A percentile compares a stretch with the other conserved stretches of the same genome.
phyloP scores from a whole-genome alignment of 1,140 invertebrate genomes.

The Drosophila mojavensis region DNA sequence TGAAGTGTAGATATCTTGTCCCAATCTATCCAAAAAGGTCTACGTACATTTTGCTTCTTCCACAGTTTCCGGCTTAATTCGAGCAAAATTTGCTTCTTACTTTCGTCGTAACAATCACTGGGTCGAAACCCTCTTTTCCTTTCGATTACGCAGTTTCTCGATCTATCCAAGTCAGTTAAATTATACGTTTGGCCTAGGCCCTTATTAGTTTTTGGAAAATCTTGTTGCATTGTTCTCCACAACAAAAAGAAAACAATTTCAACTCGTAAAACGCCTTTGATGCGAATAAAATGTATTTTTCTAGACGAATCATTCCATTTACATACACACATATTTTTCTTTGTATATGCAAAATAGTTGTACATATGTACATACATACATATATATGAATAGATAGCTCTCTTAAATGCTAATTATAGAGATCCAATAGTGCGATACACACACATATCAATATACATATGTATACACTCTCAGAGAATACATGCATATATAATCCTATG shows the following conservation, averaged over 20 bases:
- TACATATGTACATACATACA: constrained; percentile 4
- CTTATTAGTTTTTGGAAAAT: constrained; percentile 19
- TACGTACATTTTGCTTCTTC: constrained; percentile 69
- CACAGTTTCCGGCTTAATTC: constrained; percentile 87
- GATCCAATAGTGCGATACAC: constrained; percentile 7
- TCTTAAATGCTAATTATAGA: constrained; percentile 44
- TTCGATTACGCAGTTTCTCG: constrained; percentile 74
- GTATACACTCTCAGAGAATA: constrained; percentile 6
- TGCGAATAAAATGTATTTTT: constrained; percentile 12
- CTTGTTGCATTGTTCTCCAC: constrained; percentile 7
- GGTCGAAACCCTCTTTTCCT: constrained; percentile 90
- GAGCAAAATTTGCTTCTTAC: constrained; percentile 91
- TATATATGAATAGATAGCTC: constrained; percentile 7
- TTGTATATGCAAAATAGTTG: not conserved
- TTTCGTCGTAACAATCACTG: constrained; percentile 91
- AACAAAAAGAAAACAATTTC: not conserved
- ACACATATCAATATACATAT: not conserved
- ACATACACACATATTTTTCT: not conserved
- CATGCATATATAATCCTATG: constrained; percentile 1
- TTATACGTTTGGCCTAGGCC: not conserved
- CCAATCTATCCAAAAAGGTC: not conserved
- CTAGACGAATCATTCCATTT: constrained; percentile 9
- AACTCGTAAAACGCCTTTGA: not conserved
- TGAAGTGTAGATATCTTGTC: not conserved
- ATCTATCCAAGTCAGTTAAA: not conserved